phyloP scores from a whole-genome alignment of 2,797 vertebrate species.

The Setipinna tenuifilis region DNA sequence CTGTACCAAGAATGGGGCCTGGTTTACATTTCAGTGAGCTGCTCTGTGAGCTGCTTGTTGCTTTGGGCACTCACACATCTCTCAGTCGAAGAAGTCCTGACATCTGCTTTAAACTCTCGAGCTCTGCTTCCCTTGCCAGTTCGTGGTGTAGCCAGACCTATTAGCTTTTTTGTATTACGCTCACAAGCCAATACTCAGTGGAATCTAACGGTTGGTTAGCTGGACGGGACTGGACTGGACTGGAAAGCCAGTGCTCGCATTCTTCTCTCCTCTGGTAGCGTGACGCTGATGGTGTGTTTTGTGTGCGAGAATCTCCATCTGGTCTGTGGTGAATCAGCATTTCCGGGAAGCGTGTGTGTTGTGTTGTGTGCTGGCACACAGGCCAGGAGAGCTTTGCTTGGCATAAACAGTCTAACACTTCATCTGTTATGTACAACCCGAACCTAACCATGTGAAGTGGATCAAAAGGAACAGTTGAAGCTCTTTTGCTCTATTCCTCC shows the following conservation, averaged over 20 bases:
- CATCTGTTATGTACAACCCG: not conserved
- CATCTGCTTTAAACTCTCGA: not conserved
- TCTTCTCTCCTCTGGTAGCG: not conserved
- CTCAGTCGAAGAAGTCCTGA: not conserved
- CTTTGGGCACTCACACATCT: not conserved
- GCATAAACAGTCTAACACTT: not conserved
- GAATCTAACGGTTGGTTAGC: not conserved
- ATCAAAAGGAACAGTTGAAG: not conserved
- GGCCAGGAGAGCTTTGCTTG: not conserved
- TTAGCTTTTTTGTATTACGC: not conserved
- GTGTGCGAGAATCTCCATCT: not conserved
- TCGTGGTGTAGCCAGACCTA: not conserved
- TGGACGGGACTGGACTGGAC: not conserved
- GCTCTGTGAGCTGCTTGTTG: not conserved
- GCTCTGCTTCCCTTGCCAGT: not conserved
- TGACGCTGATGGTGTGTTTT: not conserved
- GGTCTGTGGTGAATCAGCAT: constrained; percentile 20
- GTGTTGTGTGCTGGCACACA: not conserved
- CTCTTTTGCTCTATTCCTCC: not conserved
- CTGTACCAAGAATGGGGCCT: not conserved
- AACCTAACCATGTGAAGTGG: not conserved
- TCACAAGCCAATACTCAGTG: not conserved
- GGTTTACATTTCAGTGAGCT: not conserved
- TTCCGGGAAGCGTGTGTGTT: not conserved
- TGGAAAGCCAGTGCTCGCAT: not conserved